Evolutionary conservation across 92 coral and sea anemone genomes (phyloP).

Genomic region (Virgularia gustaviana): DNA sequence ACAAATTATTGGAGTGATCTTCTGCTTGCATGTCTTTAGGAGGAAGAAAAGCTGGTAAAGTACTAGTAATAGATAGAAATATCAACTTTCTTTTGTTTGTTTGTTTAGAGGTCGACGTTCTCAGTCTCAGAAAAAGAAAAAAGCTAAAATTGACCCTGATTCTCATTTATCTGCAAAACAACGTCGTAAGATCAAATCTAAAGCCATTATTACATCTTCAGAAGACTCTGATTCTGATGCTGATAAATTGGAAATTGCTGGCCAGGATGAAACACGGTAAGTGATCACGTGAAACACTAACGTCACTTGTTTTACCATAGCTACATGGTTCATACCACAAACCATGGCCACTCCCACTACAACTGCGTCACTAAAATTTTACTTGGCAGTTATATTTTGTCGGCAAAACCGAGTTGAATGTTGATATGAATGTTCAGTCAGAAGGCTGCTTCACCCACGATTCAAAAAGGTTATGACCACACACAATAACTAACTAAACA

Average conservation of each 20-base stretch:
- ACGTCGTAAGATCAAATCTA: constrained; percentile 80
- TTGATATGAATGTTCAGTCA: no score
- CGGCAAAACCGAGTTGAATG: no score
- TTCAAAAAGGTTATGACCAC: no score
- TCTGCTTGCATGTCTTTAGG: no score
- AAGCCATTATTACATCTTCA: constrained; percentile 88
- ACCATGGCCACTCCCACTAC: no score
- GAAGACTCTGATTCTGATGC: constrained; percentile 92
- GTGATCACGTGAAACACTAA: neutral
- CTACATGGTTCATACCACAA: neutral
- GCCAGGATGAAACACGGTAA: constrained; percentile 58
- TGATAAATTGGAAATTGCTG: constrained; percentile 87
- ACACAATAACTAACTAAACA: no score
- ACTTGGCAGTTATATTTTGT: no score
- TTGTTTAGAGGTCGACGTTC: constrained; percentile 18
- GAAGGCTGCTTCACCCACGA: no score
- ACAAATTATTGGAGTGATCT: no score
- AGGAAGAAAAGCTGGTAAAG: no score
- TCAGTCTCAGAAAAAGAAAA: constrained; percentile 38
- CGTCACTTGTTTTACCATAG: neutral
- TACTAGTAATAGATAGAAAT: neutral
- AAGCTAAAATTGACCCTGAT: constrained; percentile 25
- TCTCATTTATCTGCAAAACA: constrained; percentile 70
- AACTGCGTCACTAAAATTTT: no score
- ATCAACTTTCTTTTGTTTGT: neutral